A percentile compares a stretch with the other conserved stretches of the same genome.
Conservation (phyloP, 1,140 invertebrate genomes). For the Anastrepha obliqua region DNA sequence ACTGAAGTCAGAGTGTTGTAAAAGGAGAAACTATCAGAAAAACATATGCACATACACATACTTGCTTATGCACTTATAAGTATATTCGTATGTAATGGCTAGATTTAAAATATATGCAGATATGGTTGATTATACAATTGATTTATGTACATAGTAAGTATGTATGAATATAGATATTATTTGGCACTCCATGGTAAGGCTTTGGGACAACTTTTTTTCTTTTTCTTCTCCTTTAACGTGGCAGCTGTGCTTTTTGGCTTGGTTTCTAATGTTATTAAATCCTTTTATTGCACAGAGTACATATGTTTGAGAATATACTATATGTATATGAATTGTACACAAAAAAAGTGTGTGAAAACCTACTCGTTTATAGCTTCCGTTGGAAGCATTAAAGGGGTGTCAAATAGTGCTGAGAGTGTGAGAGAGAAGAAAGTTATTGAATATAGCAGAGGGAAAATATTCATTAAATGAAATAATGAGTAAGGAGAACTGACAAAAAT, state of each 20-base stretch:
- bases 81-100: too few relatives aligned
- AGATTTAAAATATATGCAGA: too few relatives aligned
- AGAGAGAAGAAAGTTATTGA: too few relatives aligned
- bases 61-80: neutral
- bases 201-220: neutral
- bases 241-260: neutral
- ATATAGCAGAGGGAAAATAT: too few relatives aligned
- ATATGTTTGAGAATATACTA: neutral
- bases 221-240: neutral
- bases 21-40: conserved; percentile 22
- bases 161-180: neutral
- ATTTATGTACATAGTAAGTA: too few relatives aligned
- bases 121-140: too few relatives aligned
- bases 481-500: too few relatives aligned
- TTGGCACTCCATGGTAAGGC: neutral
- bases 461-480: neutral
- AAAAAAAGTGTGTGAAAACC: neutral
- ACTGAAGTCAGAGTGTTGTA: conserved; percentile 33
- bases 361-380: neutral
- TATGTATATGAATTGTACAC: neutral
- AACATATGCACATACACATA: neutral
- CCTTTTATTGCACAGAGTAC: neutral
- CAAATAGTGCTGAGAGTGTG: neutral
- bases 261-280: neutral
- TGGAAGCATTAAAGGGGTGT: neutral